These are phyloP conservation scores for Drosophila insularis DNA, from an alignment of 1,140 invertebrate genomes.

Conservation along the genomic window DNA sequence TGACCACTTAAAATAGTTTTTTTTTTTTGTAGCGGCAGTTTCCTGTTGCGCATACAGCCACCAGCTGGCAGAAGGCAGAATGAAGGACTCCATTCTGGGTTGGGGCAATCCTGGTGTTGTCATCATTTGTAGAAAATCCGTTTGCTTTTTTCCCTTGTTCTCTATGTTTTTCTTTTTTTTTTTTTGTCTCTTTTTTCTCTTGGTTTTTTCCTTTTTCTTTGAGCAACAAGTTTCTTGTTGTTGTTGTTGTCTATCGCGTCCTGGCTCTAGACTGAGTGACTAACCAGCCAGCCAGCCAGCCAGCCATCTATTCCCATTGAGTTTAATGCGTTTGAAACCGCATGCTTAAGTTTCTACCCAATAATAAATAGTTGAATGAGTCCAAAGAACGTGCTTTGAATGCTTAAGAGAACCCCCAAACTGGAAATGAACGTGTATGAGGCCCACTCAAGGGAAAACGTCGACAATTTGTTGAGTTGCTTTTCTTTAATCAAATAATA, in stretches of 20 bases:
- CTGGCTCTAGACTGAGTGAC: not conserved
- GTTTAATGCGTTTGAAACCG: conserved; percentile 44
- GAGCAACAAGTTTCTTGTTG: not conserved
- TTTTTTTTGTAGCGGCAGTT: not conserved
- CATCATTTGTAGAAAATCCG: conserved; percentile 45
- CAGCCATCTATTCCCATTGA: conserved; percentile 25
- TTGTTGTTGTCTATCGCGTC: not conserved
- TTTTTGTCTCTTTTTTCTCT: conserved; percentile 6
- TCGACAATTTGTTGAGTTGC: not conserved
- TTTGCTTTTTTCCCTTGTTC: conserved; percentile 12
- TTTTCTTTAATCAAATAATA: not conserved
- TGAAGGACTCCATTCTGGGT: not conserved
- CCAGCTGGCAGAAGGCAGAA: too few species aligned
- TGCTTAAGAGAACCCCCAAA: conserved; percentile 23
- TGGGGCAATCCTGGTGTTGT: conserved; percentile 22
- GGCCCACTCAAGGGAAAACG: not conserved
- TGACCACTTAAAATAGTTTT: too few species aligned
- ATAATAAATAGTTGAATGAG: conserved; percentile 12
- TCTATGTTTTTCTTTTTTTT: not conserved
- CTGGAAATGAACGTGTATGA: not conserved
- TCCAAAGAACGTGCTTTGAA: conserved; percentile 31
- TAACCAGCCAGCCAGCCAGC: not conserved
- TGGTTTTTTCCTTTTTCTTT: not conserved
- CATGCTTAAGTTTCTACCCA: conserved; percentile 29
- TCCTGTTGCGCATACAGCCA: not conserved